Base-by-base conservation (phyloP, 2,113 vertebrate species). In the Engystomops pustulosus region DNA sequence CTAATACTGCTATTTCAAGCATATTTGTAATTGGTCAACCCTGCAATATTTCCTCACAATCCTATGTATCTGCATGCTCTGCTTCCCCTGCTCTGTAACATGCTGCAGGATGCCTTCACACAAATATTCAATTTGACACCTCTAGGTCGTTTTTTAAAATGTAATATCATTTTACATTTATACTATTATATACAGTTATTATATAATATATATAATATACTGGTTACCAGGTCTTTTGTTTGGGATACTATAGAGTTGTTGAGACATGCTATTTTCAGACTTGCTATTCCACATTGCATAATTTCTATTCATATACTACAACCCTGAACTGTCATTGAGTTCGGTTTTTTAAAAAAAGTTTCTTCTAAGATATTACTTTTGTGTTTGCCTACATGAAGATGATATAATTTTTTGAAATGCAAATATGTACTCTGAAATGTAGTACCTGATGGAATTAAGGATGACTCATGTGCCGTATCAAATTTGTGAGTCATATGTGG, bases 391-490 rank as follows among this genome's bases (percentile, higher is more conserved):
- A 36, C 7, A 30, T 81, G 18, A 15, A 80, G 47, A 68, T 23
- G 75, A 58, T 80, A 71, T 69, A 34, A 51, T 69, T 88, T 51
- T 83, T 49, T 49, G 17, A 79, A 38, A 62, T 87, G 44, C 14
- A 83, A 49, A n/a, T 34, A 36, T 80, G 17, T 85, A 0, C 55
- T 80, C 53, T 76, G 41, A 1, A 0, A 69, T 79, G 84, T 15
- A 75, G 80, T 85, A 11, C 79, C 23, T 85, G 45, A 30, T 70
- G 67, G 47, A 85, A 85, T 71, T 47, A 58, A 18, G 32, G 74
- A 27, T 85, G 75, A 77, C 75, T 69, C 53, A 70, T 58, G 27
- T 79, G 44, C 36, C n/a, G 76, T 44, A 68, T 80, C 41, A 14
- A 80, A 68, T 76, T 67, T 68, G 60, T 70, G 75, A 79, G n/a